These are phyloP conservation scores for Monochamus saltuarius DNA, from an alignment of 1,140 invertebrate genomes.

Conservation along the genomic window DNA sequence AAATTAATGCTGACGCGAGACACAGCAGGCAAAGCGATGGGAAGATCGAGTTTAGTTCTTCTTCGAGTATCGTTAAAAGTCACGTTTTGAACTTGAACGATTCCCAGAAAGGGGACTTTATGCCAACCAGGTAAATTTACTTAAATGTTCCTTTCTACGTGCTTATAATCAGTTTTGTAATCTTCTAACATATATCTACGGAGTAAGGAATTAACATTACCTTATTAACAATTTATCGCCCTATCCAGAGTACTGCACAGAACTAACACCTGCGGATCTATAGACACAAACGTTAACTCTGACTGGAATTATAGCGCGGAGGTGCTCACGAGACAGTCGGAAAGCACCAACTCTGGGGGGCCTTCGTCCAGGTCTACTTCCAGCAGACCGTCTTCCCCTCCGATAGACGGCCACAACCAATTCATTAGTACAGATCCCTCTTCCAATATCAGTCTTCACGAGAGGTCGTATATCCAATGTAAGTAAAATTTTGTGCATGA, in stretches of 20 bases:
- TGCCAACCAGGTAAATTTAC: constrained; percentile 20
- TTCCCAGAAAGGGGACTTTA: constrained; percentile 37
- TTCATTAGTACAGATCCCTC: constrained; percentile 42
- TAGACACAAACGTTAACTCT: constrained; percentile 43
- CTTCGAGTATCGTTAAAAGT: constrained; percentile 52
- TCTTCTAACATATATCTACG: constrained; percentile 4
- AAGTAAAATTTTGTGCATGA: constrained; percentile 39
- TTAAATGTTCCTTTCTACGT: too few species aligned
- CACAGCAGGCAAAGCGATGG: constrained; percentile 51
- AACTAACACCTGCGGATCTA: constrained; percentile 40
- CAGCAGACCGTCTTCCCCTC: constrained; percentile 46
- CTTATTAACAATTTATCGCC: background rate
- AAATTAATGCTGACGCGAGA: constrained; percentile 47
- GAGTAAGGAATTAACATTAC: constrained; percentile 1
- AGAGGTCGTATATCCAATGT: constrained; percentile 66
- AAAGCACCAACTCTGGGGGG: constrained; percentile 46
- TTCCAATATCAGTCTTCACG: constrained; percentile 54
- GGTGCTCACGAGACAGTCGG: constrained; percentile 41
- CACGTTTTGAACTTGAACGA: constrained; percentile 48
- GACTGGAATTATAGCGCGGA: constrained; percentile 46
- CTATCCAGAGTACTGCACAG: constrained; percentile 32
- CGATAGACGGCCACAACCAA: constrained; percentile 33
- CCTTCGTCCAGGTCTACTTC: constrained; percentile 40
- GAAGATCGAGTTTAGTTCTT: constrained; percentile 53
- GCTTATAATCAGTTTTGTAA: background rate